Conservation (phyloP, 2,113 vertebrate species). For the Ameiurus melas region DNA sequence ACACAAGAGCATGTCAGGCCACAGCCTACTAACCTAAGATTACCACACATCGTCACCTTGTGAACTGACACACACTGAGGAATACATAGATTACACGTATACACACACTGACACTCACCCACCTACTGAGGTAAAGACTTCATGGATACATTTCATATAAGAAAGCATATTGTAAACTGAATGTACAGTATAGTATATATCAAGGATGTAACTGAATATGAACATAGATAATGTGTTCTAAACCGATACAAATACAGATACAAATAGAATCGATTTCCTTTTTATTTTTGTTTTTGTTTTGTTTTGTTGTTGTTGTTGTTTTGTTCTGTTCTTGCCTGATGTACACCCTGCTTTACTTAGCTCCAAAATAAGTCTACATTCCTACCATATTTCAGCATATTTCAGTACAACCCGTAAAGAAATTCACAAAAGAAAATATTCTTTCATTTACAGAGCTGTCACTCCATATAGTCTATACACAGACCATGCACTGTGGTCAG, state of each 20-base stretch:
- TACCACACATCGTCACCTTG: constrained; percentile 47
- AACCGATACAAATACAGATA: not conserved
- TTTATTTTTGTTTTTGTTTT: not conserved
- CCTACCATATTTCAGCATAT: not conserved
- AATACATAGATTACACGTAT: constrained; percentile 39
- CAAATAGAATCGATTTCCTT: not conserved
- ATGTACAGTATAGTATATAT: not conserved
- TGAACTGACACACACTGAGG: constrained; percentile 52
- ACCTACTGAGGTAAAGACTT: constrained; percentile 10
- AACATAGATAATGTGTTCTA: not conserved
- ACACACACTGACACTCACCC: not conserved
- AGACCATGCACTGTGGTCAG: not conserved
- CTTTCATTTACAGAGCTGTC: not conserved
- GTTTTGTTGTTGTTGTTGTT: not conserved
- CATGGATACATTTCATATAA: constrained; percentile 19
- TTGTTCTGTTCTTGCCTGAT: not conserved
- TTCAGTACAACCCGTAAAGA: not conserved
- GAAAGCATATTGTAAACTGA: not conserved
- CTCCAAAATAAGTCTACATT: not conserved
- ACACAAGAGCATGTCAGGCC: constrained; percentile 55
- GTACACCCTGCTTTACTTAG: not conserved
- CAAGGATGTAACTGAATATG: not conserved
- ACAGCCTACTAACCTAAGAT: constrained; percentile 55
- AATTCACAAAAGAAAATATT: not conserved
- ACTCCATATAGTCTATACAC: not conserved